phyloP scores from a whole-genome alignment of 2,888 invertebrate genomes.

The Cryptocheilus praepositus region DNA sequence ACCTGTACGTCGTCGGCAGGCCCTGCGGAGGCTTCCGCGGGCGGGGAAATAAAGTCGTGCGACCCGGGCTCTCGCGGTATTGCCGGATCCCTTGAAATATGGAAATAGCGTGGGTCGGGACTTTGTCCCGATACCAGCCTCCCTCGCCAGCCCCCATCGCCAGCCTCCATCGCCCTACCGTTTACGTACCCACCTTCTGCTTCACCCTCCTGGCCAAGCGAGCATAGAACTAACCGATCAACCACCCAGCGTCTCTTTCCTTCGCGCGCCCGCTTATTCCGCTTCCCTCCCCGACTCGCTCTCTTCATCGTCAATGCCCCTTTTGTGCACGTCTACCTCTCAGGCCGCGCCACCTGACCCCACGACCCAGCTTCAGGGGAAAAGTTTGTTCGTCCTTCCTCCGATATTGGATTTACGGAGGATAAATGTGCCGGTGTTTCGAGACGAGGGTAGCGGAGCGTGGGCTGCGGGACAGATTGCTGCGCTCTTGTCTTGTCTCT shows the following conservation, averaged over 20 bases:
- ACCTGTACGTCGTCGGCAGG: constrained; percentile 9
- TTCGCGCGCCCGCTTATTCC: neutral
- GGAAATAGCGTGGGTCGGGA: constrained; percentile 32
- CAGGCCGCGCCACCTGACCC: constrained; percentile 33
- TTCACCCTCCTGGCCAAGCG: neutral
- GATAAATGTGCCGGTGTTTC: constrained; percentile 22
- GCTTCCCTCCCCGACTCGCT: neutral
- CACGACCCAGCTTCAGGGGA: constrained; percentile 12
- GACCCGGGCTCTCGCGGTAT: constrained; percentile 26
- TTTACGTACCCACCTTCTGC: neutral
- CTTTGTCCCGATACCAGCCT: too few relatives aligned
- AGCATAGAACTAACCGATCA: neutral
- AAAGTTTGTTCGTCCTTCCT: constrained; percentile 35
- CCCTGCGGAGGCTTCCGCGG: neutral
- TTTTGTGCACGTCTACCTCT: too few relatives aligned
- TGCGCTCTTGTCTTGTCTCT: constrained; percentile 15
- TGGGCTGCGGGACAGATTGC: constrained; percentile 24
- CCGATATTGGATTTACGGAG: constrained; percentile 40
- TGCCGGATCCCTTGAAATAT: constrained; percentile 51
- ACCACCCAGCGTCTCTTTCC: neutral
- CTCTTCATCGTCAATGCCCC: too few relatives aligned
- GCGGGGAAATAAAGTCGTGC: constrained; percentile 35
- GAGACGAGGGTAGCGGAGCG: neutral
- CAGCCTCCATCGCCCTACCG: too few relatives aligned
- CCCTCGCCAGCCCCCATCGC: too few relatives aligned